These are phyloP conservation scores for Zaprionus nigranus DNA, from an alignment of 1,140 invertebrate species.

Conservation along the genomic window DNA sequence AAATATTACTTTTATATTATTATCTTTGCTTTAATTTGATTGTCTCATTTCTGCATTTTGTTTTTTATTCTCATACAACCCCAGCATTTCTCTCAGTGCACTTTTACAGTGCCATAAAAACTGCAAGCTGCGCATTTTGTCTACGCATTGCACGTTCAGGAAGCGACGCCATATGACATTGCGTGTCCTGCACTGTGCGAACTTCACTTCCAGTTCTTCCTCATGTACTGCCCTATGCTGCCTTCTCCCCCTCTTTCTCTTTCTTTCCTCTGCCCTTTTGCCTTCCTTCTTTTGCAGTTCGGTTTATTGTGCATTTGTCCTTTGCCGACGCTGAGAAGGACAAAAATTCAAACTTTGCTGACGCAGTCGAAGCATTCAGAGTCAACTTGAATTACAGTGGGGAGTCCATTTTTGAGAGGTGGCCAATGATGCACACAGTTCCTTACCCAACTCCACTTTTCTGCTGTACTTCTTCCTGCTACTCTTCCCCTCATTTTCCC, in stretches of 20 bases:
- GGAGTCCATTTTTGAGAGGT: background rate
- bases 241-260: background rate
- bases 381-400: constrained; percentile 39
- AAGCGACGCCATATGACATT: constrained; percentile 55
- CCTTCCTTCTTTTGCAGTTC: constrained; percentile 1
- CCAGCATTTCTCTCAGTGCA: constrained; percentile 19
- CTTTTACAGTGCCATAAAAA: constrained; percentile 57
- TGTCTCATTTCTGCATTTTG: constrained; percentile 38
- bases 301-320: constrained; percentile 81
- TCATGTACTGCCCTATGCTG: background rate
- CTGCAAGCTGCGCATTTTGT: constrained; percentile 48
- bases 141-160: constrained; percentile 40
- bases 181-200: background rate
- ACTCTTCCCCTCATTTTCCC: background rate
- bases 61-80: background rate
- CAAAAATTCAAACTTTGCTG: constrained; percentile 68
- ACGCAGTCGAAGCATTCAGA: constrained; percentile 19
- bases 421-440: background rate
- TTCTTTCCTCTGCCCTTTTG: background rate
- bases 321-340: constrained; percentile 70
- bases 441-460: background rate
- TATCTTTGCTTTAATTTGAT: constrained; percentile 10
- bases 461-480: background rate
- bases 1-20: too few relatives aligned
- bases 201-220: too few relatives aligned